A percentile compares a stretch with the other conserved stretches of the same genome.
phyloP scores from a whole-genome alignment of 2,113 vertebrate species.

The Junco hyemalis region DNA sequence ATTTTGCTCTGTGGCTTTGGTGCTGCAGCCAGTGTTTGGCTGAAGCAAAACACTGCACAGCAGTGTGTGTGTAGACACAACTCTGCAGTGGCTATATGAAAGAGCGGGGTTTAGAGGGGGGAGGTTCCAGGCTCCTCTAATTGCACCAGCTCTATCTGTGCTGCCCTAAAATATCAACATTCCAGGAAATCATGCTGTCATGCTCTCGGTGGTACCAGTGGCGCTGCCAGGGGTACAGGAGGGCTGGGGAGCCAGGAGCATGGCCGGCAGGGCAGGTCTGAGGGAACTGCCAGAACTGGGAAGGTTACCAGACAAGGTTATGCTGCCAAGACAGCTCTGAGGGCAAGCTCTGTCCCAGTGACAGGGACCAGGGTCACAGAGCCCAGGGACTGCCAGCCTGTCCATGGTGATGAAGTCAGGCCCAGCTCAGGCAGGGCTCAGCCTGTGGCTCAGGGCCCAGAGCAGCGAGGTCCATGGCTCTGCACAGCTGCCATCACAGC shows the following conservation, averaged over 20 bases:
- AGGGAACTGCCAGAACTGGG: not conserved
- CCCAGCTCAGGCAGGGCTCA: not conserved
- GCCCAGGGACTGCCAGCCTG: not conserved
- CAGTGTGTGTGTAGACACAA: not conserved
- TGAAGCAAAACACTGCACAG: not conserved
- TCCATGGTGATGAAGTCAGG: not conserved
- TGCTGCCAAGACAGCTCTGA: not conserved
- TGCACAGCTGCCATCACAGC: fast-evolving
- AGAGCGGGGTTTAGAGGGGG: not conserved
- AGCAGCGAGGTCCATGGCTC: not conserved
- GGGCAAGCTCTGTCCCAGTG: not conserved
- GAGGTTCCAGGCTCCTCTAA: not conserved
- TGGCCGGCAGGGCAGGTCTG: not conserved
- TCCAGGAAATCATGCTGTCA: not conserved
- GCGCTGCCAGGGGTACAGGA: not conserved
- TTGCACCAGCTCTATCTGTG: not conserved
- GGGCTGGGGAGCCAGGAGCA: not conserved
- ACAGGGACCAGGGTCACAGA: not conserved
- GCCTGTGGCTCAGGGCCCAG: fast-evolving
- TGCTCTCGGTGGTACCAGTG: fast-evolving
- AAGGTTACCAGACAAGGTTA: fast-evolving
- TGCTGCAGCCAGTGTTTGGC: not conserved
- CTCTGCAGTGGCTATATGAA: not conserved
- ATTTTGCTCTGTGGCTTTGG: not conserved
- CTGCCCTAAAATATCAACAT: not conserved